Conservation (phyloP, 2,113 vertebrate genomes). For the Nymphicus hollandicus region DNA sequence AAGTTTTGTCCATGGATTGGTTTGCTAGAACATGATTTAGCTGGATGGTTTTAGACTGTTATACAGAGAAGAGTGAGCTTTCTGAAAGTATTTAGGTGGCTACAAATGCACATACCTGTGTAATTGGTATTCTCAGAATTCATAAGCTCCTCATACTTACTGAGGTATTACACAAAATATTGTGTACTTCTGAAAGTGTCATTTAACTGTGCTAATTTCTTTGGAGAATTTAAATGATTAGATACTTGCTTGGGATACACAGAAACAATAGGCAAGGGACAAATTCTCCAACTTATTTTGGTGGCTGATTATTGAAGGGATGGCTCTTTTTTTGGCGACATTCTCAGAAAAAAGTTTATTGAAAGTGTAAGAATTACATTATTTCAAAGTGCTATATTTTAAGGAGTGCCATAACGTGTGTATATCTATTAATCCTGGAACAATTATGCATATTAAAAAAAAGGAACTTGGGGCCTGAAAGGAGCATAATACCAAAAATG, state of each 20-base stretch:
- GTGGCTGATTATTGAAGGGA: neutral
- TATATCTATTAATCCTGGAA: neutral
- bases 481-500: neutral
- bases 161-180: neutral
- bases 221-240: neutral
- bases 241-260: neutral
- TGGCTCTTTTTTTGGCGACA: neutral
- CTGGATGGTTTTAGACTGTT: neutral
- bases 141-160: neutral
- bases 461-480: neutral
- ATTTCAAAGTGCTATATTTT: neutral
- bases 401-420: rapidly evolving
- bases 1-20: neutral
- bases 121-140: neutral
- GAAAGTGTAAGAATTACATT: neutral
- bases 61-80: neutral
- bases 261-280: neutral
- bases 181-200: neutral
- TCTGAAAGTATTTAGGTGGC: neutral
- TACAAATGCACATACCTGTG: neutral
- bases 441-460: neutral
- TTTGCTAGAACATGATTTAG: neutral
- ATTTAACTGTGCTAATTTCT: neutral
- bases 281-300: neutral
- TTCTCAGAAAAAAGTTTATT: neutral